A percentile compares a stretch with the other conserved stretches of the same genome.
Evolutionary conservation across 2,888 invertebrate genomes (phyloP).

Genomic region (Luffia ferchaultella): DNA sequence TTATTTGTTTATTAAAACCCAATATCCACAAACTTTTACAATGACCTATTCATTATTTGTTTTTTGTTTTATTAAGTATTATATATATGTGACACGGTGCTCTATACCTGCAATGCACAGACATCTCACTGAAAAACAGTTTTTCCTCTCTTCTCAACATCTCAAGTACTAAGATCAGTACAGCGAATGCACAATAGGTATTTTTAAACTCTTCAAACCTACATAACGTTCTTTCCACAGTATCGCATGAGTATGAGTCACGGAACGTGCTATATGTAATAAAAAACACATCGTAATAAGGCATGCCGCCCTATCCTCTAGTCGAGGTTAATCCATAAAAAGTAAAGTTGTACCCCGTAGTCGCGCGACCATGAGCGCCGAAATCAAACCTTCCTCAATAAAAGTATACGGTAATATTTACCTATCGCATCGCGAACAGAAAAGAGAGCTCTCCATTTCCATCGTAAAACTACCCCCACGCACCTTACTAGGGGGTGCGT

Average conservation of each 20-base stretch:
- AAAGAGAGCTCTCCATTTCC: slow-evolving; percentile 34
- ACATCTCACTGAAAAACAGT: too few species aligned
- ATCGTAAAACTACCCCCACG: slow-evolving; percentile 42
- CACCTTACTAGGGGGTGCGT: neutral
- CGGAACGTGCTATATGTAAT: neutral
- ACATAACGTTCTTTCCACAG: too few species aligned
- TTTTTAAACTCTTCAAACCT: too few species aligned
- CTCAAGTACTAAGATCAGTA: too few species aligned
- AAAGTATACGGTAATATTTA: slow-evolving; percentile 27
- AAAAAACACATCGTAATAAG: slow-evolving; percentile 7
- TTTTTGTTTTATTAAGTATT: too few species aligned
- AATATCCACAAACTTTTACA: too few species aligned
- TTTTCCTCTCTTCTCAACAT: too few species aligned
- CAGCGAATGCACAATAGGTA: too few species aligned
- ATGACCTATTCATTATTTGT: too few species aligned
- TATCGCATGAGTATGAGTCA: neutral
- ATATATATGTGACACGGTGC: too few species aligned
- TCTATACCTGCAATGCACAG: too few species aligned
- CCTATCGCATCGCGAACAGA: slow-evolving; percentile 33
- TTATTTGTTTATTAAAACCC: too few species aligned
- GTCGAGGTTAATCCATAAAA: slow-evolving; percentile 6
- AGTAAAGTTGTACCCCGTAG: slow-evolving; percentile 11
- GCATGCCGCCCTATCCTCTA: slow-evolving; percentile 2
- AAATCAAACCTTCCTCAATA: slow-evolving; percentile 18
- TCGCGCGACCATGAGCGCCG: slow-evolving; percentile 5